Evolutionary conservation across 2,113 vertebrate species (phyloP), one percentile per base, ranked within the genome.

Genomic region (Corythaeola cristata): DNA sequence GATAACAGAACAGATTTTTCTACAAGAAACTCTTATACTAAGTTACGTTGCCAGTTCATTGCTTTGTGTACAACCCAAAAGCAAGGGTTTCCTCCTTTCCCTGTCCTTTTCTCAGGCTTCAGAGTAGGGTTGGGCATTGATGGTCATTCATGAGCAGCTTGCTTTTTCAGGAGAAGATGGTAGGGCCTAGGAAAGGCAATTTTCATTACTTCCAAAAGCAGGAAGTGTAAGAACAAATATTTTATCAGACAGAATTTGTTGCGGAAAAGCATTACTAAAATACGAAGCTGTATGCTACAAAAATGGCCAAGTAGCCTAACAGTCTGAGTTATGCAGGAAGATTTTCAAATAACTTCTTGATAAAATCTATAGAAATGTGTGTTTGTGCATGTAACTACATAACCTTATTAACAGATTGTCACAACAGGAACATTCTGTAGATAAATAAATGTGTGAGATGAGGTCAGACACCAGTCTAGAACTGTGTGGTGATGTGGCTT

Each of bases 271-370:
- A n/a, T 41, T 67, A 21, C 33, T 77, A 15, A 80, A 79, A 50
- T 28, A 22, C 0, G 0, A 64, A 60, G 32, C 50, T 32, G 9
- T 56, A 12, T 2, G 18, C 11, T 56, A 37, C 23, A 52, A 35
- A 64, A 75, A 27, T 21, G 44, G 56, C 37, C 39, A 66, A 39
- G 18, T 32, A 72, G 52, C 47, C 19, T 28, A 39, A 26, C 58
- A 30, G 55, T n/a, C 33, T 32, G 47, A 82, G 15, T 71, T 55
- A 59, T 1, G 5, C 32, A 27, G 22, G 23, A 75, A 44, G 22
- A 15, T 44, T 72, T 47, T n/a, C 6, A 72, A 80, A 9, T 50
- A 41, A 41, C 33, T 66, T 62, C 23, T 58, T 52, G 49, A 35
- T 68, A 64, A 52, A 72, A 41, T 9, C n/a, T 26, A 12, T 6